Evolutionary conservation across 1,140 invertebrate genomes (phyloP), one percentile per base, ranked within the genome.

Genomic region (Drosophila arizonae): DNA sequence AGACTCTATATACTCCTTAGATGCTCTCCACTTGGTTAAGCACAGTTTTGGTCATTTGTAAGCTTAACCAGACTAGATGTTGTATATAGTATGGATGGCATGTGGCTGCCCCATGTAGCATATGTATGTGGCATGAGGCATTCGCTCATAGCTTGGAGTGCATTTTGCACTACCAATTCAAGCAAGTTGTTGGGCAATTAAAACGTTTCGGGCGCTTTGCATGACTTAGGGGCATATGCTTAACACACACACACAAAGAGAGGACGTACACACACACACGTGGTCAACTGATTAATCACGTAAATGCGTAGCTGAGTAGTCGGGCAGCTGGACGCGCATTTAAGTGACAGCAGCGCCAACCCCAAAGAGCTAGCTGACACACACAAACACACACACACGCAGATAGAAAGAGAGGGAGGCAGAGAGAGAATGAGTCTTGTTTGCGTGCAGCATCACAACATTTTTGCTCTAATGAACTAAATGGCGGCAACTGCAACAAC

Each of bases 381-480:
- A 8, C 41, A 26, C 45, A 21, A 21, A 48, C 57, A 52, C 17
- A 17, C 17, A 17, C 17, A 17, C 17, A 17, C 17, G 17, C 17
- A 17, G 17, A 17, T 17, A 17, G 9, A 33, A 17, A n/a, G 17
- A 46, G 43, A 46, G 43, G 15, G 6, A 50, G 17, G 4, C 3
- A 26, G 24, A n/a, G 17, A 6, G 43, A 45, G 43, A 15, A 1
- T 11, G 26, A n/a, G 17, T 41, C 43, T 21, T 46, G 46, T 50
- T 60, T 86, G 82, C 84, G 82, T 86, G 82, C 82, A 82, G 76
- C 71, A 66, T 74, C 52, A 66, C 79, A 66, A 88, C 76, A 86
- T 86, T 82, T 81, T 82, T 82, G 82, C 72, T 86, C 82, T 86
- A 87, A 88, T 82, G 79, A 87, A 87, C 82, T 79, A 88, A 87